phyloP scores from a whole-genome alignment of 2,888 invertebrate genomes.

The Odontomyia ornata region DNA sequence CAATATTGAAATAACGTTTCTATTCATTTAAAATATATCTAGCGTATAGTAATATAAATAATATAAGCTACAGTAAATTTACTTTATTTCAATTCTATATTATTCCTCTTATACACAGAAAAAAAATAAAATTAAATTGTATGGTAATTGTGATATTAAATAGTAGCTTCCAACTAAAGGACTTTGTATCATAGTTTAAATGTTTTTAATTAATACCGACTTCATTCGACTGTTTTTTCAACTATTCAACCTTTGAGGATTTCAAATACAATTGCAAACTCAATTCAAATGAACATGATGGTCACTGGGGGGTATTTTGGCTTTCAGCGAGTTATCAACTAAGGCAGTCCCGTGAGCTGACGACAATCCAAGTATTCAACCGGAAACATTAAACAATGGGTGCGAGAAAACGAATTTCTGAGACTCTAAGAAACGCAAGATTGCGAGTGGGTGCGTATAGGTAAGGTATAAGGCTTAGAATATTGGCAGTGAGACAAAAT shows the following conservation, averaged over 20 bases:
- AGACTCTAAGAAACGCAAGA: too few relatives aligned
- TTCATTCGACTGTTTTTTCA: background rate
- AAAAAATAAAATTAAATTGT: background rate
- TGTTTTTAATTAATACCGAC: background rate
- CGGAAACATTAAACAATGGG: too few relatives aligned
- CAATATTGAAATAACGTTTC: background rate
- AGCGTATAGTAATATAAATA: slow-evolving; percentile 36
- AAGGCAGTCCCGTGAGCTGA: too few relatives aligned
- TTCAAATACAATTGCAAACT: too few relatives aligned
- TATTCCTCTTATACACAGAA: background rate
- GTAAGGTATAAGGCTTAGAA: background rate
- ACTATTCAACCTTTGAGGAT: background rate
- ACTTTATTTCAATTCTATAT: background rate
- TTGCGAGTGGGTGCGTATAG: too few relatives aligned
- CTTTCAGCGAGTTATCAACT: too few relatives aligned
- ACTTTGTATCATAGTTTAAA: background rate
- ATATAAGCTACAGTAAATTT: slow-evolving; percentile 24
- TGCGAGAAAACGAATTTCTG: too few relatives aligned
- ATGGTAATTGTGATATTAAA: slow-evolving; percentile 9
- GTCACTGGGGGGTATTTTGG: too few relatives aligned
- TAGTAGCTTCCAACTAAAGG: background rate
- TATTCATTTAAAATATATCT: slow-evolving; percentile 23
- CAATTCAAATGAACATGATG: too few relatives aligned
- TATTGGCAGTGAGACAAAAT: slow-evolving; percentile 34
- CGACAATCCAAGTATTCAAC: too few relatives aligned